phyloP scores from a whole-genome alignment of 1,140 invertebrate genomes.

The Pollicipes pollicipes region DNA sequence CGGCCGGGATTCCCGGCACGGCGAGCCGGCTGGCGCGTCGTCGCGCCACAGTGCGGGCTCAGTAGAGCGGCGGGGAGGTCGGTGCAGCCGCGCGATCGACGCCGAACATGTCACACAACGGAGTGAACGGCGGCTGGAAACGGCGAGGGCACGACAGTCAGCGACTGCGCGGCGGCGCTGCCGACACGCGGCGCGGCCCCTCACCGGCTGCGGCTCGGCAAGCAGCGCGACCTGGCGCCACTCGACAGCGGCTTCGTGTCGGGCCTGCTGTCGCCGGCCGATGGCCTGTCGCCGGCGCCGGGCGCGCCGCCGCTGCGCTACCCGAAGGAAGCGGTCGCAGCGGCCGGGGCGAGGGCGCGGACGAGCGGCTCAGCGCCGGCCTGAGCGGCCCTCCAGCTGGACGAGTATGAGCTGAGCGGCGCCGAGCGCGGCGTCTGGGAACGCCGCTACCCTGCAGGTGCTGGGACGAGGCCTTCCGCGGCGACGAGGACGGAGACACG shows the following conservation, averaged over 20 bases:
- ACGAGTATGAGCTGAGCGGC: slow-evolving; percentile 12
- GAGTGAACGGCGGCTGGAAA: too few species aligned
- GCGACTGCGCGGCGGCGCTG: too few species aligned
- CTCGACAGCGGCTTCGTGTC: not conserved
- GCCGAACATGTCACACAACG: too few species aligned
- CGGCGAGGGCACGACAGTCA: too few species aligned
- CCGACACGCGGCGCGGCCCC: too few species aligned
- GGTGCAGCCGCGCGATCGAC: too few species aligned
- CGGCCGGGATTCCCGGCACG: too few species aligned
- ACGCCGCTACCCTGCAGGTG: slow-evolving; percentile 13
- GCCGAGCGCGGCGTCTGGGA: slow-evolving; percentile 4
- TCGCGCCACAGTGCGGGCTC: too few species aligned
- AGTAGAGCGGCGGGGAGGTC: too few species aligned
- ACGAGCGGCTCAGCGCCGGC: slow-evolving; percentile 15
- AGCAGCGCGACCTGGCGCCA: too few species aligned
- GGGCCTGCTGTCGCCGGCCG: not conserved
- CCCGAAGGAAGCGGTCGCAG: slow-evolving; percentile 5
- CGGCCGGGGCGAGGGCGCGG: slow-evolving; percentile 17
- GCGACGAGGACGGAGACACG: slow-evolving; percentile 52
- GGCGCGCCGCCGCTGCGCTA: not conserved
- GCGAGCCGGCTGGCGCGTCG: too few species aligned
- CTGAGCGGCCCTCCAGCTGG: slow-evolving; percentile 7
- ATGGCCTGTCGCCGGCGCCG: not conserved
- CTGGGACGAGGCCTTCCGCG: slow-evolving; percentile 37
- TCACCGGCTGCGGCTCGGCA: too few species aligned